These are phyloP conservation scores for Pelusios castaneus DNA, from an alignment of 2,113 vertebrate genomes.

Conservation along the genomic window DNA sequence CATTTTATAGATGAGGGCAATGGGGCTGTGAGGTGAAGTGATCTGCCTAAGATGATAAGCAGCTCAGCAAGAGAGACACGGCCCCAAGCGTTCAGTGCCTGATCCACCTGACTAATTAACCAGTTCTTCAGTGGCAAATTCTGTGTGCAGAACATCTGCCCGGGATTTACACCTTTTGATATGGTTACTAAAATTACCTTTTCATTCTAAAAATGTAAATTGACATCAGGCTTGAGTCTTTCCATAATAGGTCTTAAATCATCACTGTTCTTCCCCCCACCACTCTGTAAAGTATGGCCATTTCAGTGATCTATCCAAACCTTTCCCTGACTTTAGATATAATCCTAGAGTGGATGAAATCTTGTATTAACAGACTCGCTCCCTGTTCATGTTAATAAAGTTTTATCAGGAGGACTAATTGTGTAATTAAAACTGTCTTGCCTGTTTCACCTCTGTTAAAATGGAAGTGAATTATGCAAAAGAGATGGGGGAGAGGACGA, in stretches of 20 bases:
- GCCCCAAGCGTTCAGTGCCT: background rate
- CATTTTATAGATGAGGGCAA: background rate
- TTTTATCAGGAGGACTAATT: background rate
- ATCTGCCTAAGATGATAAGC: background rate
- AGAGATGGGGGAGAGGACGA: background rate
- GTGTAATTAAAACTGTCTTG: background rate
- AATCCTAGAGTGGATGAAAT: background rate
- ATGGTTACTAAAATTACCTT: background rate
- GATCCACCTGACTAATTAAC: background rate
- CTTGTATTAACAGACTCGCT: background rate
- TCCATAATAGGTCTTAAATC: background rate
- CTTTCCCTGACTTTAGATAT: background rate
- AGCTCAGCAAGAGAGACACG: background rate
- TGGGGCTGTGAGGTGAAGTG: background rate
- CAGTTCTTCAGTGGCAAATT: background rate
- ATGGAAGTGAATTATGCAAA: background rate
- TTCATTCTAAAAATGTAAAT: background rate
- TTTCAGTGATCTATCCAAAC: accelerated
- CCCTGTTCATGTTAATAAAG: background rate
- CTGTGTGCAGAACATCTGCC: background rate
- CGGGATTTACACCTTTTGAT: background rate
- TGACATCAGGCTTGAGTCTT: background rate
- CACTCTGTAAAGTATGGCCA: accelerated
- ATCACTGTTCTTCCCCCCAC: background rate
- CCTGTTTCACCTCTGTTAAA: background rate